Evolutionary conservation across 2,113 vertebrate species (phyloP).

Genomic region (Oryzias melastigma): DNA sequence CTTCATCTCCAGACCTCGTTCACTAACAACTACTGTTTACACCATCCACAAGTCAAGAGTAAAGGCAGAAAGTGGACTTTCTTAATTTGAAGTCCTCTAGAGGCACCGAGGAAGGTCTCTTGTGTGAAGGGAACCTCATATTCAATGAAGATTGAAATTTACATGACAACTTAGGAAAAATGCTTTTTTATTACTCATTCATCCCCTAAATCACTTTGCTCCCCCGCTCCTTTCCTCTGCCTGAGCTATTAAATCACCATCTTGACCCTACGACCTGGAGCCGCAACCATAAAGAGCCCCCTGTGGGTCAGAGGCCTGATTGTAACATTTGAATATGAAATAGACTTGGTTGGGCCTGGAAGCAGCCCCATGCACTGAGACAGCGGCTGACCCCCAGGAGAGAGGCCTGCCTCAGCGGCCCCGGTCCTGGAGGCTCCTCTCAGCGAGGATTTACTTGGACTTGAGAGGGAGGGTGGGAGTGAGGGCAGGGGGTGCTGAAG

Average conservation of each 20-base stretch:
- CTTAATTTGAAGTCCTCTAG: conserved; percentile 58
- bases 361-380: conserved; percentile 73
- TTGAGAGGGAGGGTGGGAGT: conserved; percentile 64
- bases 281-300: conserved; percentile 80
- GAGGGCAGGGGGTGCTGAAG: conserved; percentile 49
- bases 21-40: conserved; percentile 55
- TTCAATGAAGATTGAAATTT: conserved; percentile 63
- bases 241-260: conserved; percentile 82
- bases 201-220: conserved; percentile 75
- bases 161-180: conserved; percentile 79
- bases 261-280: conserved; percentile 79
- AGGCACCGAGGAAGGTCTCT: conserved; percentile 53
- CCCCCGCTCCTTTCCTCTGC: conserved; percentile 71
- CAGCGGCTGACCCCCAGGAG: conserved; percentile 75
- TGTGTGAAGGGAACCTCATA: conserved; percentile 51
- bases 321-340: conserved; percentile 86
- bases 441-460: conserved; percentile 78
- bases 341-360: conserved; percentile 75
- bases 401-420: conserved; percentile 67
- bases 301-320: conserved; percentile 77
- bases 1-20: conserved; percentile 46
- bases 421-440: conserved; percentile 54
- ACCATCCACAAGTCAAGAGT: conserved; percentile 58
- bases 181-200: conserved; percentile 82
- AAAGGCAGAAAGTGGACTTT: conserved; percentile 56